A percentile compares a stretch with the other conserved stretches of the same genome.
These are phyloP conservation scores for Mobula hypostoma DNA, from an alignment of 2,113 vertebrate species.

Conservation along the genomic window DNA sequence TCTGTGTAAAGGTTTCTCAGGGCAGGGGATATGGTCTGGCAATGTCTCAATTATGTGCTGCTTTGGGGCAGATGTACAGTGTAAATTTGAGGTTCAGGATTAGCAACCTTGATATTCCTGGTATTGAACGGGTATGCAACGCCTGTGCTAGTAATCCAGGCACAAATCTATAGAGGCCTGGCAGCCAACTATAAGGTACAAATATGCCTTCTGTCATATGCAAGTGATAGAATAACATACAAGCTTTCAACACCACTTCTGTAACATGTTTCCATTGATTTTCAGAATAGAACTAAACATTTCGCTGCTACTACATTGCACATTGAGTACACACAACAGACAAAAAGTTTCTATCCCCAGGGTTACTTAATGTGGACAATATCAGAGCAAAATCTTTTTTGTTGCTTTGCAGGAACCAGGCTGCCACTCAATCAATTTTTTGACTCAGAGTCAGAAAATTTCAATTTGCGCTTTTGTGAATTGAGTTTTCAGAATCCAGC, in stretches of 20 bases:
- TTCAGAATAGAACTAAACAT: too few species aligned
- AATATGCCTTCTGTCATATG: too few species aligned
- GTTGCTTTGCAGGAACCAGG: not conserved
- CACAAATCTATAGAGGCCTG: not conserved
- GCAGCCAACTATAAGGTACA: not conserved
- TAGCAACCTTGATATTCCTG: not conserved
- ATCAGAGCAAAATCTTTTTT: not conserved
- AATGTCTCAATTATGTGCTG: not conserved
- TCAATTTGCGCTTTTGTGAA: not conserved
- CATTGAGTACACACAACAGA: too few species aligned
- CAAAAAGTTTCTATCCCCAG: not conserved
- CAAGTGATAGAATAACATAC: too few species aligned
- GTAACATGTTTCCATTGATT: too few species aligned
- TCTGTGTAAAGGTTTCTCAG: not conserved
- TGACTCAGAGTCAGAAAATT: not conserved
- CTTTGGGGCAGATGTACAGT: not conserved
- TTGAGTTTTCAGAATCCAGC: not conserved
- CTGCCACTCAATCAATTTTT: not conserved
- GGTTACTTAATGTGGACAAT: not conserved
- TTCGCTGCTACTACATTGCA: too few species aligned
- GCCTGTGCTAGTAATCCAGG: not conserved
- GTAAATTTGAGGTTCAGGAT: not conserved
- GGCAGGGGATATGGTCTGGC: not conserved
- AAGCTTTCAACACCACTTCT: too few species aligned
- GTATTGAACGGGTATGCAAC: not conserved